Percentiles rank a stretch among this genome's conserved stretches.
These are phyloP conservation scores for Podargus strigoides DNA, from an alignment of 2,797 vertebrate species.

Conservation along the genomic window DNA sequence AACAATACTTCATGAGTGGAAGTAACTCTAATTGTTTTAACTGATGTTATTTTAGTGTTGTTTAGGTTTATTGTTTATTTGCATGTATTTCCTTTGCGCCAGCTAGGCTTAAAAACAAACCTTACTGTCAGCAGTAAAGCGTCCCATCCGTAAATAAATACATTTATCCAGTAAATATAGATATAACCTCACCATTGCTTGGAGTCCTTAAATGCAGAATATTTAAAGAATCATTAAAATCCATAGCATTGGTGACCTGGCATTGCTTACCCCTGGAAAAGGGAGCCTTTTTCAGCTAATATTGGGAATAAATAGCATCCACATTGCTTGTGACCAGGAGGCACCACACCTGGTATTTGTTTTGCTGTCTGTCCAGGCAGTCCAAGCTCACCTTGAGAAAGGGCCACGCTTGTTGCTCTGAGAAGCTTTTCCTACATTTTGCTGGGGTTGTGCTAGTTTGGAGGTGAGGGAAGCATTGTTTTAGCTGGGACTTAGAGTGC, in stretches of 20 bases:
- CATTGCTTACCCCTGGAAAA: not conserved
- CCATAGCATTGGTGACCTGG: not conserved
- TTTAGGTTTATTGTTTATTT: constrained; percentile 78
- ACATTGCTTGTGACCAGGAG: not conserved
- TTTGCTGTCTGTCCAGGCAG: not conserved
- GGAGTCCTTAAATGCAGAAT: not conserved
- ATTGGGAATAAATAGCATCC: not conserved
- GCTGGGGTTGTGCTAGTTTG: not conserved
- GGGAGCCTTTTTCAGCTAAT: not conserved
- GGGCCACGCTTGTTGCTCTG: not conserved
- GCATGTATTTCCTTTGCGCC: constrained; percentile 73
- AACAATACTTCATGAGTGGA: constrained; percentile 73
- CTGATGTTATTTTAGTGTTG: constrained; percentile 76
- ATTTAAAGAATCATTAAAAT: not conserved
- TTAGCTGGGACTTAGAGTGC: not conserved
- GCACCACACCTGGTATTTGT: not conserved
- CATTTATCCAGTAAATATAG: not conserved
- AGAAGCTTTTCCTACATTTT: not conserved
- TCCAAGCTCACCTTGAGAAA: not conserved
- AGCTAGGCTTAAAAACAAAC: constrained; percentile 57
- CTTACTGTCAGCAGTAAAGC: not conserved
- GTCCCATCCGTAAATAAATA: constrained; percentile 49
- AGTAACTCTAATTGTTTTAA: constrained; percentile 75
- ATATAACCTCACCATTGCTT: not conserved
- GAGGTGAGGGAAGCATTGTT: not conserved